Percentiles rank a stretch among this genome's conserved stretches.
phyloP scores from a whole-genome alignment of 2,797 vertebrate genomes.

The Anabacerthia variegaticeps region DNA sequence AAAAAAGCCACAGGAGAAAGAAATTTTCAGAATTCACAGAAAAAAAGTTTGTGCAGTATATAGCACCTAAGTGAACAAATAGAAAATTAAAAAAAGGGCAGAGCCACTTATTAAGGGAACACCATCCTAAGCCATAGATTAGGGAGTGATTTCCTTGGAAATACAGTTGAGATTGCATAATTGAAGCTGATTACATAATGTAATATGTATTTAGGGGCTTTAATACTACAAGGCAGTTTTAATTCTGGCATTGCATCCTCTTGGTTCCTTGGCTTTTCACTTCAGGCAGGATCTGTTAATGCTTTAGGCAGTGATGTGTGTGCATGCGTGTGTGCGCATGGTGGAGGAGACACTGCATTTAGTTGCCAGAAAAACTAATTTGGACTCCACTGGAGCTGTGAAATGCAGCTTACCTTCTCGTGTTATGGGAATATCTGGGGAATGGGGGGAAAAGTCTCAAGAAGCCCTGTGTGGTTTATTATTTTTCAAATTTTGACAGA shows the following conservation, averaged over 20 bases:
- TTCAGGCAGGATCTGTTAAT: conserved; percentile 27
- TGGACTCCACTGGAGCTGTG: conserved; percentile 22
- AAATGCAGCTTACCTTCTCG: neutral
- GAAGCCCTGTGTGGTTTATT: neutral
- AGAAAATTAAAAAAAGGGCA: neutral
- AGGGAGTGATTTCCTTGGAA: neutral
- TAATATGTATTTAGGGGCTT: neutral
- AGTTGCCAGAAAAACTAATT: conserved; percentile 48
- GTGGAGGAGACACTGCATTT: neutral
- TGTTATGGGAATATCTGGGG: neutral
- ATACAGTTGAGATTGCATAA: neutral
- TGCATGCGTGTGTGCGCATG: neutral
- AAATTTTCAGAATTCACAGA: neutral
- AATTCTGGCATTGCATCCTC: conserved; percentile 13
- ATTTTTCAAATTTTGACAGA: neutral
- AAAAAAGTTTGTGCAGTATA: neutral
- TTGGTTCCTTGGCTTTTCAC: conserved; percentile 1
- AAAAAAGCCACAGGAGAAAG: neutral
- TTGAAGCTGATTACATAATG: neutral
- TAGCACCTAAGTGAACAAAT: neutral
- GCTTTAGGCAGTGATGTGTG: neutral
- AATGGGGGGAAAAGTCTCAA: neutral
- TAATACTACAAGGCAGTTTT: neutral
- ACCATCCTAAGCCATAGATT: neutral
- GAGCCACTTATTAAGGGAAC: neutral